Evolutionary conservation across 2,888 invertebrate genomes (phyloP).

Genomic region (Cataglyphis livida): DNA sequence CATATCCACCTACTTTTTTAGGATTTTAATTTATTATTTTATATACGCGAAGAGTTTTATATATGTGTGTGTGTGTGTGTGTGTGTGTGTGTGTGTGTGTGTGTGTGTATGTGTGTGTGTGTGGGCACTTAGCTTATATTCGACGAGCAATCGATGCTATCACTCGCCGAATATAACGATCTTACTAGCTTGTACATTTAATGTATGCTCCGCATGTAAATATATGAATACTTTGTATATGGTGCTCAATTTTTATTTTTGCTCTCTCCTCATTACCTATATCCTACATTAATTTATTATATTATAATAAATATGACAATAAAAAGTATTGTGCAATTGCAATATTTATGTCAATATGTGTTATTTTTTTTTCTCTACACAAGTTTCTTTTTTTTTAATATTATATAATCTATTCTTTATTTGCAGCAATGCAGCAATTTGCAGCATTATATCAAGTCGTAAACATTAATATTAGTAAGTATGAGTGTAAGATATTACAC

Average conservation of each 20-base stretch:
- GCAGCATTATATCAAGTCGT: not conserved
- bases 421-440: not conserved
- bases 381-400: not conserved
- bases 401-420: conserved; percentile 5
- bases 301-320: not conserved
- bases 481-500: conserved; percentile 22
- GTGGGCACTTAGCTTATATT: conserved; percentile 57
- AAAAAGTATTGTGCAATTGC: not conserved
- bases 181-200: conserved; percentile 69
- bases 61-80: not conserved
- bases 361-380: not conserved
- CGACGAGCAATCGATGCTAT: conserved; percentile 71
- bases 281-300: conserved; percentile 9
- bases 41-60: conserved; percentile 56
- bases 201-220: conserved; percentile 78
- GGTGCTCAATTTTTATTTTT: conserved; percentile 66
- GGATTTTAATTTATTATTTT: conserved; percentile 65
- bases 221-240: conserved; percentile 80
- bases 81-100: too few species aligned
- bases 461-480: conserved; percentile 36
- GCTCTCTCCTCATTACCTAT: not conserved
- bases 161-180: conserved; percentile 71
- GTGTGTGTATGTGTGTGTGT: not conserved
- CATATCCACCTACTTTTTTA: conserved; percentile 54
- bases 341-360: not conserved